Conservation (phyloP, 1,140 invertebrate species). For the Drosophila melanica region DNA sequence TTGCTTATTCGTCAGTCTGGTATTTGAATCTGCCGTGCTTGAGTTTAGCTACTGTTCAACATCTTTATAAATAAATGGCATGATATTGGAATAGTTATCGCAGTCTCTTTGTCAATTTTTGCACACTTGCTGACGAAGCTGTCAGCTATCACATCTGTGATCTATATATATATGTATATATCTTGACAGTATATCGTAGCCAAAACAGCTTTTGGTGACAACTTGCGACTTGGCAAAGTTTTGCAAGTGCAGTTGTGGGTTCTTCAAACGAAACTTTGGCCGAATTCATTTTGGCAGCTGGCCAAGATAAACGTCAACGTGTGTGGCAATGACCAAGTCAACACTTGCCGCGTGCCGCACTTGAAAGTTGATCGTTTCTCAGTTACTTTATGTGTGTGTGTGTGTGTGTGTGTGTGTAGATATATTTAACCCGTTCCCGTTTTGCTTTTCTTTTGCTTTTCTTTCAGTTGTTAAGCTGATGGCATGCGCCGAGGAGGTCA, state of each 20-base stretch:
- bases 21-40: no score
- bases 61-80: no score
- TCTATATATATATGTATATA: no score
- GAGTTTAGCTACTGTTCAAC: no score
- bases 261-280: slow-evolving; percentile 11
- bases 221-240: slow-evolving; percentile 7
- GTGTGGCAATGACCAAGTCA: slow-evolving; percentile 26
- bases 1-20: no score
- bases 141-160: no score
- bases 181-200: no score
- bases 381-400: neutral
- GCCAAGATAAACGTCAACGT: slow-evolving; percentile 23
- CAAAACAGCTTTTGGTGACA: neutral
- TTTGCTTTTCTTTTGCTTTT: slow-evolving; percentile 22
- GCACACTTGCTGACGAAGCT: no score
- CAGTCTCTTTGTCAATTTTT: no score
- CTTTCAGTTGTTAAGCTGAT: slow-evolving; percentile 67
- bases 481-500: slow-evolving; percentile 58
- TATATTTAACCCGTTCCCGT: neutral
- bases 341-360: slow-evolving; percentile 44
- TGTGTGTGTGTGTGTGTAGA: neutral
- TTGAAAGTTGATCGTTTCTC: slow-evolving; percentile 31
- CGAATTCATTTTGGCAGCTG: slow-evolving; percentile 18
- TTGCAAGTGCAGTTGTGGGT: neutral
- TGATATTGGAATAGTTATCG: neutral